Percentiles rank a stretch among this genome's conserved stretches.
Conservation (phyloP, 1,140 invertebrate species). For the Drosophila mojavensis region DNA sequence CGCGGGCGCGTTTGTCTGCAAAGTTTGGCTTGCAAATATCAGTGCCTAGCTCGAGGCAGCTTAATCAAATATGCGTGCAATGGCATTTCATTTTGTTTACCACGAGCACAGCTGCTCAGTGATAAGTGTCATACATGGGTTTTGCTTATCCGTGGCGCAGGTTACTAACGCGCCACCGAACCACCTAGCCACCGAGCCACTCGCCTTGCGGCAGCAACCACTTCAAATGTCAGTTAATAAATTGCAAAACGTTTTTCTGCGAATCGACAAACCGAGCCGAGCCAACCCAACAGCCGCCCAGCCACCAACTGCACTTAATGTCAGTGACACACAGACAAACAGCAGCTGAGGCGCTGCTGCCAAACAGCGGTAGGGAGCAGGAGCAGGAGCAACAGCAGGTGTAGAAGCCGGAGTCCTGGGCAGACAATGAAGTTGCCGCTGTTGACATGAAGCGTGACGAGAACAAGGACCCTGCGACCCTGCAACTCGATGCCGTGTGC, state of each 20-base stretch:
- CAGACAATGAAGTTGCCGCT: constrained; percentile 65
- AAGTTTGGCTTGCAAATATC: constrained; percentile 66
- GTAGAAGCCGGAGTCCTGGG: constrained; percentile 4
- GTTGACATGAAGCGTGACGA: constrained; percentile 64
- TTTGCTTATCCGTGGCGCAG: constrained; percentile 34
- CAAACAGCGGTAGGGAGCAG: not conserved
- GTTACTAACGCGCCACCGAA: constrained; percentile 2
- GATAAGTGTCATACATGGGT: constrained; percentile 59
- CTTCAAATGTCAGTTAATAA: constrained; percentile 71
- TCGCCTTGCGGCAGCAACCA: constrained; percentile 30
- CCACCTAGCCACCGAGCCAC: not conserved
- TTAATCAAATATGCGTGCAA: constrained; percentile 68
- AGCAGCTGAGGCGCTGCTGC: constrained; percentile 1
- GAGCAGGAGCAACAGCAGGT: not conserved
- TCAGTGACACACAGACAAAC: constrained; percentile 45
- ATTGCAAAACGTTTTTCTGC: constrained; percentile 69
- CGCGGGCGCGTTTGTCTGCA: constrained; percentile 58
- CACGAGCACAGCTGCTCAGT: constrained; percentile 40
- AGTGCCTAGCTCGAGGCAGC: constrained; percentile 59
- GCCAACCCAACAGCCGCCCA: constrained; percentile 28
- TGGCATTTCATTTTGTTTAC: constrained; percentile 29
- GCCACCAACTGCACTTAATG: constrained; percentile 64
- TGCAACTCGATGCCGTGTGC: constrained; percentile 51
- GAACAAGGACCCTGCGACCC: constrained; percentile 35
- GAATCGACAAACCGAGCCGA: constrained; percentile 49